Base-by-base conservation (phyloP, 2,113 vertebrate genomes). In the Porphyrio hochstetteri region DNA sequence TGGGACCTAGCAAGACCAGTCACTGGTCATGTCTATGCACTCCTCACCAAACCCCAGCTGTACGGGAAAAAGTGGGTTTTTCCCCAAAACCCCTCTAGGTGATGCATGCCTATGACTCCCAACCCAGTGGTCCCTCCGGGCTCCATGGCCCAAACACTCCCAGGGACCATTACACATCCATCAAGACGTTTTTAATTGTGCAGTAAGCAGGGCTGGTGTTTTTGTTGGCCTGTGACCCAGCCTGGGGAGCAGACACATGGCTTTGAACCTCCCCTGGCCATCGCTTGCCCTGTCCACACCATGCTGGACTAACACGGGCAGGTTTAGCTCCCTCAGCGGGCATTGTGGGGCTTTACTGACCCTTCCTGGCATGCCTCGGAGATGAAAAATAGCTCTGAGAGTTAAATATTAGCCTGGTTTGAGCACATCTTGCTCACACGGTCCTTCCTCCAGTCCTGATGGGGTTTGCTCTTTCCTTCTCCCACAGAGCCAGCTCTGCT, bases 361-460 rank as follows among this genome's bases (percentile, higher is more conserved):
- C 0, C 0, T 60, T 53, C 68, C 70, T 70, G 79, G 85, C 13
- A 5, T 1, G 33, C 57, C 82, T 75, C 53, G 82, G 72, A 69
- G 75, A 33, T 12, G 28, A 46, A 68, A 68, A 56, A 13, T 13
- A 46, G 75, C 1, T 2, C 21, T 3, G 56, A 82, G 61, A 48
- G 67, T 57, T 9, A 24, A 65, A 79, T 55, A 46, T 85, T 18
- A 19, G 57, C 0, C 29, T 28, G 85, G 60, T 69, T 60, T 38
- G 35, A 40, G 61, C 0, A 0, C 9, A 24, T 12, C 50, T 64
- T 11, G 0, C 59, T 65, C 8, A 1, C 3, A 0, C 36, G 1
- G 0, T 38, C 64, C 19, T 56, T 61, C n/a, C 63, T 31, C 0
- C 0, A 48, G 76, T 33, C 8, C 31, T 13, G 27, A 65, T 74